phyloP scores from a whole-genome alignment of 2,113 vertebrate species.

The Ammodramus savannarum region DNA sequence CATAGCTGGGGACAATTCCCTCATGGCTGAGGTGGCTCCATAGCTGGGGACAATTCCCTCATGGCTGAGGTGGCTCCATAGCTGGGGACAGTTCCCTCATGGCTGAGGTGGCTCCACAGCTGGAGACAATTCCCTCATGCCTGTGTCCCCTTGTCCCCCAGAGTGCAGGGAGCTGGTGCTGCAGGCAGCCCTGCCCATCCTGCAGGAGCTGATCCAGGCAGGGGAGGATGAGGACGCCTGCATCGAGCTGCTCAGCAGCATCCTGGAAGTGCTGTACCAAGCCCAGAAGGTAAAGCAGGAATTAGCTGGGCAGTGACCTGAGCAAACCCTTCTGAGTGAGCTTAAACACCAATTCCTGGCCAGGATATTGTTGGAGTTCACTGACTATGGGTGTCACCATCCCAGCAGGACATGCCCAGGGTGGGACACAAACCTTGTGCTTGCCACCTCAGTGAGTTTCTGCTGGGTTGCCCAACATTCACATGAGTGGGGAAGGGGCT shows the following conservation, averaged over 20 bases:
- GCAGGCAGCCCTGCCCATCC: neutral
- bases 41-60: neutral
- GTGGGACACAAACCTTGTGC: neutral
- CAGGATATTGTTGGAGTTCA: accelerated
- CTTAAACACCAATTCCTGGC: neutral
- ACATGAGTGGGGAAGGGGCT: neutral
- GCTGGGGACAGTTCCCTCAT: neutral
- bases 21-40: too few relatives aligned
- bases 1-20: too few relatives aligned
- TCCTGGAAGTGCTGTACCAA: conserved; percentile 59
- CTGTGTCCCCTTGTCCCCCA: neutral
- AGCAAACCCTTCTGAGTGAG: accelerated
- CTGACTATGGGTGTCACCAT: accelerated
- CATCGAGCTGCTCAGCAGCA: conserved; percentile 58
- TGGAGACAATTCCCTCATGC: neutral
- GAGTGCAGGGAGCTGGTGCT: conserved; percentile 62
- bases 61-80: accelerated
- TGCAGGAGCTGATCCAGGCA: conserved; percentile 20
- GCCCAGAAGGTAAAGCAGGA: conserved; percentile 39
- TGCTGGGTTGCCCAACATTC: neutral
- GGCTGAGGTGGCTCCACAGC: accelerated
- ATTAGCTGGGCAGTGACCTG: neutral
- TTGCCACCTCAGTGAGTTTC: neutral
- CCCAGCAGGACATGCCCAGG: neutral
- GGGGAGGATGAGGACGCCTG: conserved; percentile 46